Evolutionary conservation across 23 tunicate genomes (phyloP).

Genomic region (Trididemnum nubilum): DNA sequence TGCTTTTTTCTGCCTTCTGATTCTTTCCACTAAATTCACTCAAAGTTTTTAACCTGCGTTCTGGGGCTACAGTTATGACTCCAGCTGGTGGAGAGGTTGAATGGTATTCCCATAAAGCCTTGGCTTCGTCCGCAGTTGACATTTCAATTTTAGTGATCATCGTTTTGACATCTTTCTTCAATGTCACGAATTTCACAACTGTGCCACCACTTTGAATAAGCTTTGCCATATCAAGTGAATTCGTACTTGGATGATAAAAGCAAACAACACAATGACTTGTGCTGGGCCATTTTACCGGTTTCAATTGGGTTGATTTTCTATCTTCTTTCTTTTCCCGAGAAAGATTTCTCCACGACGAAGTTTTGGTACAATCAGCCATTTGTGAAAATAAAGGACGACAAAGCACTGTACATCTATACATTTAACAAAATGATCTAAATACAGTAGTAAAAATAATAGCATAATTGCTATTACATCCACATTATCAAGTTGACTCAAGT

Average conservation of each 20-base stretch:
- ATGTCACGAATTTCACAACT: not conserved
- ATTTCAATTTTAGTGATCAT: slow-evolving; percentile 48
- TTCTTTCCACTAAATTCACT: not conserved
- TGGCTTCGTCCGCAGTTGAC: slow-evolving; percentile 65
- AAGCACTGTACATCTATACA: too few relatives aligned
- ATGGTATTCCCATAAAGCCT: slow-evolving; percentile 30
- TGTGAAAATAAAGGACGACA: too few relatives aligned
- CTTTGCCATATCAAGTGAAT: not conserved
- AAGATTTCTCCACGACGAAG: too few relatives aligned
- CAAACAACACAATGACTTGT: slow-evolving; percentile 21
- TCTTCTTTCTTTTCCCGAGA: too few relatives aligned
- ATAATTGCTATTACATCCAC: too few relatives aligned
- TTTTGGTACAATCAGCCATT: too few relatives aligned
- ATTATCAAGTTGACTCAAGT: too few relatives aligned
- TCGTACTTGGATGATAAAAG: slow-evolving; percentile 14
- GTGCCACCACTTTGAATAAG: not conserved
- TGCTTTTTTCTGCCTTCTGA: not conserved
- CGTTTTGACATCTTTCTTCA: not conserved
- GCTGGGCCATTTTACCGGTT: slow-evolving; percentile 20
- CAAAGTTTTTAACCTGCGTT: slow-evolving; percentile 2
- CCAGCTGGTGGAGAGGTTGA: slow-evolving; percentile 19
- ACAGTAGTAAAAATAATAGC: too few relatives aligned
- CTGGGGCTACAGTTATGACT: slow-evolving; percentile 45
- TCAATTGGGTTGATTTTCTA: too few relatives aligned
- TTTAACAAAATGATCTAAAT: too few relatives aligned